Conservation (phyloP, 2,888 invertebrate genomes). For the Seira ritae region DNA sequence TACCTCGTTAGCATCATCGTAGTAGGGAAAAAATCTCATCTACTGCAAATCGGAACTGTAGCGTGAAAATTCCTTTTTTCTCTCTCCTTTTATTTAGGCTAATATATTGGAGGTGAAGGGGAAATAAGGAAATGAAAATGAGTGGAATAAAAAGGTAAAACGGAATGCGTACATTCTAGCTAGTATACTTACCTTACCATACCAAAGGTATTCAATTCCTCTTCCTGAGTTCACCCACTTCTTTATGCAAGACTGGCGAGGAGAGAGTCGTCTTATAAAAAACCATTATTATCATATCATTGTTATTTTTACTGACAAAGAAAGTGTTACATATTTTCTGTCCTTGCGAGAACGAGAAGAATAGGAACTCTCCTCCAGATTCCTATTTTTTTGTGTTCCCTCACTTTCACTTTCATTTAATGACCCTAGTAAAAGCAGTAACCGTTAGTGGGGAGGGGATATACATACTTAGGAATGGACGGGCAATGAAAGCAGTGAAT, state of each 20-base stretch:
- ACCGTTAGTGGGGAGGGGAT: background rate
- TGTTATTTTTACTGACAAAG: background rate
- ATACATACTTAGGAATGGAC: no score
- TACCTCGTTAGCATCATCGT: no score
- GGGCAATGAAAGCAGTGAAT: background rate
- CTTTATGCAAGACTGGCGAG: conserved; percentile 36
- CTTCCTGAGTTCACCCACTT: conserved; percentile 45
- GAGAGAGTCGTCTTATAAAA: conserved; percentile 6
- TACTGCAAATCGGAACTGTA: background rate
- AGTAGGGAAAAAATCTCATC: no score
- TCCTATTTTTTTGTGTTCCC: no score
- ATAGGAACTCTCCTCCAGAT: background rate
- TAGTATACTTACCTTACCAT: no score
- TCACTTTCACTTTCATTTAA: background rate
- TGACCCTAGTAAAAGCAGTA: background rate
- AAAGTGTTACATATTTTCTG: no score
- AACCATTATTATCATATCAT: conserved; percentile 58
- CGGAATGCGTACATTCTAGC: no score
- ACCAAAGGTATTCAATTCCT: no score
- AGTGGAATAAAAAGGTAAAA: background rate
- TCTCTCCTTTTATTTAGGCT: background rate
- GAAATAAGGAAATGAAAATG: background rate
- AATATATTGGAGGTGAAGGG: background rate
- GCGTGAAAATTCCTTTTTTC: background rate
- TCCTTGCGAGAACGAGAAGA: background rate